These are phyloP conservation scores for Sebastes aleutianus DNA, from an alignment of 2,797 vertebrate species.

Conservation along the genomic window DNA sequence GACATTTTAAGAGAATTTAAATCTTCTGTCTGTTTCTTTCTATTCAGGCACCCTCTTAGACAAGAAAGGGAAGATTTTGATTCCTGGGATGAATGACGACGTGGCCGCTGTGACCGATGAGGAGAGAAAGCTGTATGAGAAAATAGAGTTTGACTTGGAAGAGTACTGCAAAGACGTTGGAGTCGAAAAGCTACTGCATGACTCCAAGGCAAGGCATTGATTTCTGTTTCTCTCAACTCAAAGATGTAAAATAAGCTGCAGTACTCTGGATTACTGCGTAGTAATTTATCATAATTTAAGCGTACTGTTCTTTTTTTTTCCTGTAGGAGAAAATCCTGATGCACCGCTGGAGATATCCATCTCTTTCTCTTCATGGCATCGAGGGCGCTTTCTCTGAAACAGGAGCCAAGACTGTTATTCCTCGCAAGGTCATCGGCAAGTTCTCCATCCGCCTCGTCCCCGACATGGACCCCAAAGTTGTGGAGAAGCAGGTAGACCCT, in stretches of 20 bases:
- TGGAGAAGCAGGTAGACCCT: constrained; percentile 85
- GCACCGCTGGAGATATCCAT: constrained; percentile 96
- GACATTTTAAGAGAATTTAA: not conserved
- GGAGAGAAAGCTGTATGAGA: constrained; percentile 87
- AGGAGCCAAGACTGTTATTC: constrained; percentile 95
- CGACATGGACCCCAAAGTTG: constrained; percentile 91
- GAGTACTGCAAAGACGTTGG: constrained; percentile 92
- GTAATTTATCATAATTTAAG: not conserved
- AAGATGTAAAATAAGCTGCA: not conserved
- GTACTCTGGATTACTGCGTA: fast-evolving
- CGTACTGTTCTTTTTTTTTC: fast-evolving
- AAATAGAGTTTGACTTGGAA: constrained; percentile 92
- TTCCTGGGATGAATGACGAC: constrained; percentile 86
- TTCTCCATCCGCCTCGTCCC: constrained; percentile 97
- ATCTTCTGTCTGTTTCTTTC: not conserved
- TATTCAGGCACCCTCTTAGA: constrained; percentile 86
- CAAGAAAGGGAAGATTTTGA: constrained; percentile 86
- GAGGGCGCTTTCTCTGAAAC: constrained; percentile 93
- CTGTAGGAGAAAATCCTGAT: constrained; percentile 90
- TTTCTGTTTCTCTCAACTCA: not conserved
- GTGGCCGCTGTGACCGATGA: constrained; percentile 88
- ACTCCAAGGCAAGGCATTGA: constrained; percentile 83
- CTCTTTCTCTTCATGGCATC: constrained; percentile 95
- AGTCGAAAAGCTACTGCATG: constrained; percentile 82
- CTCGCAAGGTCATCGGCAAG: constrained; percentile 94